phyloP scores from a whole-genome alignment of 2,113 vertebrate genomes.

The Pao palembangensis region DNA sequence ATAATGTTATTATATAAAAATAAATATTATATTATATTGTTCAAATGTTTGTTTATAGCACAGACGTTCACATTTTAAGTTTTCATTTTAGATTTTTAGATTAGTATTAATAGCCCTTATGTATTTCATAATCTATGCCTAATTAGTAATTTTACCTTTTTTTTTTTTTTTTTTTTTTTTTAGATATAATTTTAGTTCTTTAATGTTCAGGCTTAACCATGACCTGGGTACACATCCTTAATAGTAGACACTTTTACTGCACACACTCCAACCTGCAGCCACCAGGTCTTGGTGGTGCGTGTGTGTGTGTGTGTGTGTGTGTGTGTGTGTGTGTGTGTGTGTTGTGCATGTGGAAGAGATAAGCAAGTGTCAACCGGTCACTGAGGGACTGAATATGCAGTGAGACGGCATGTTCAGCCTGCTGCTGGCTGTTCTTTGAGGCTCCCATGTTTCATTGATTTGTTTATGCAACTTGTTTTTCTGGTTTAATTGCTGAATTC shows the following conservation, averaged over 20 bases:
- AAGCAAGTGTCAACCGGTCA: conserved; percentile 16
- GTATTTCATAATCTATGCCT: no score
- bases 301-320: background rate
- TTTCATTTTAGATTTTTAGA: no score
- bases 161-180: no score
- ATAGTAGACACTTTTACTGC: conserved; percentile 29
- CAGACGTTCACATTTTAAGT: no score
- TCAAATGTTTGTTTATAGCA: no score
- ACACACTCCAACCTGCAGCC: background rate
- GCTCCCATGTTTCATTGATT: conserved; percentile 9
- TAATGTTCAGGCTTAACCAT: no score
- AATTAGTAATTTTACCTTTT: no score
- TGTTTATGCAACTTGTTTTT: conserved; percentile 30
- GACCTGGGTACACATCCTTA: background rate
- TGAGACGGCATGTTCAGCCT: background rate
- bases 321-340: no score
- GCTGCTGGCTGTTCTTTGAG: conserved; percentile 1
- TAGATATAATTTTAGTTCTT: no score
- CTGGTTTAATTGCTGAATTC: conserved; percentile 13
- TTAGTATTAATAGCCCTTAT: no score
- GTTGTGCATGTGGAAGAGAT: background rate
- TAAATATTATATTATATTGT: no score
- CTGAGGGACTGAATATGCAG: conserved; percentile 13
- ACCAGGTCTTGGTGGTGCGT: background rate
- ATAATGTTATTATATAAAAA: background rate